Conservation (phyloP, 2,113 vertebrate genomes). For the Nasalis larvatus region DNA sequence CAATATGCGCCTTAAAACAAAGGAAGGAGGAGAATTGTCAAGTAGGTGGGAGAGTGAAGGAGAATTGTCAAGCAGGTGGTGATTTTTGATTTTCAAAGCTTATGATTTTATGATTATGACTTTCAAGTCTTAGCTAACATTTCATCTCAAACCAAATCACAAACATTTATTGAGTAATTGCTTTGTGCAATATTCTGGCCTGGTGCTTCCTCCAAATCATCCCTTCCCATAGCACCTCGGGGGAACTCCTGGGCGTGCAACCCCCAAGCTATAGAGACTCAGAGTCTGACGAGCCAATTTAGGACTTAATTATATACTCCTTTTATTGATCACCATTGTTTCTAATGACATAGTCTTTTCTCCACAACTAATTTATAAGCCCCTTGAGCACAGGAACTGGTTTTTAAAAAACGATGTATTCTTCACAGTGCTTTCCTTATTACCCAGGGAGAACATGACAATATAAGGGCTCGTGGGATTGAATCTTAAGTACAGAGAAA, state of each 20-base stretch:
- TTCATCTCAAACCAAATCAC: background rate
- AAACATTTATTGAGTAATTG: background rate
- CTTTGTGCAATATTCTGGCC: background rate
- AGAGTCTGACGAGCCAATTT: background rate
- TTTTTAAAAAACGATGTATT: background rate
- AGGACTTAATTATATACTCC: background rate
- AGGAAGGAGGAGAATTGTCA: background rate
- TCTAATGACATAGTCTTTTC: background rate
- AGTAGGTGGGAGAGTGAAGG: background rate
- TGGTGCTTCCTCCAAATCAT: background rate
- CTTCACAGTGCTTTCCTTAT: background rate
- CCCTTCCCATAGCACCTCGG: background rate
- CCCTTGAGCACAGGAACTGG: background rate
- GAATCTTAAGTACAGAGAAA: constrained; percentile 24
- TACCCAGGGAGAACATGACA: background rate
- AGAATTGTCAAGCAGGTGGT: no score
- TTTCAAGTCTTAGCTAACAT: background rate
- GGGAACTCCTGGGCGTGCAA: background rate
- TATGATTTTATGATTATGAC: background rate
- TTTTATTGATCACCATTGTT: constrained; percentile 38
- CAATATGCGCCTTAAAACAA: background rate
- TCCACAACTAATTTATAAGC: constrained; percentile 1
- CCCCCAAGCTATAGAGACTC: background rate
- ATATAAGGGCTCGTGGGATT: background rate
- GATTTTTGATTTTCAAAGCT: no score